Evolutionary conservation across 2,113 vertebrate species (phyloP), one percentile per base, ranked within the genome.

Genomic region (Leptocoma aspasia): DNA sequence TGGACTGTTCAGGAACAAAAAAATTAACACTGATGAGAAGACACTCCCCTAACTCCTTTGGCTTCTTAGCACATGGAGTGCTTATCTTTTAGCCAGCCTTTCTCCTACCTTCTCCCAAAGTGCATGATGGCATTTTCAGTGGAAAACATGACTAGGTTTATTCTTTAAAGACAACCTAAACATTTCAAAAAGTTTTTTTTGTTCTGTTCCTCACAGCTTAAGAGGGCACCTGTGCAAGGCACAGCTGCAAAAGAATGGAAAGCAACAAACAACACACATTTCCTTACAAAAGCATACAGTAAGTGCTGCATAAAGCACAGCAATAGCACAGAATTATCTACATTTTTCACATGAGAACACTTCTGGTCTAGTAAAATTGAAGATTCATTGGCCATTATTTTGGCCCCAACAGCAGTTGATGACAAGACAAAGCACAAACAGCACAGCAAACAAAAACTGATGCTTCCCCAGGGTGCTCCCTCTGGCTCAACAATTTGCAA

Each of bases 1-100:
- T 0, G 1, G 35, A 13, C 7, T 0, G 12, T 3, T 41, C 30
- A 60, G 75, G 20, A 86, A 31, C 21, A 66, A 17, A 8, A 8
- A 73, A 10, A 11, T 9, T 41, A 69, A 16, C 4, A 2, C 22
- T 2, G 12, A 31, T 15, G 11, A 75, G 52, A 44, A 63, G 47
- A 42, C 23, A 15, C 22, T 30, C 19, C 45, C 16, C 17, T 5
- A 31, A 53, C 7, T 30, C 47, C 60, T 59, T 5, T 1, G 11
- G n/a, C 27, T 30, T 41, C 28, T 16, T 30, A 84, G 69, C 30
- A 86, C 37, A 44, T 1, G 8, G 11, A 54, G 20, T 3, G 17
- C 39, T 49, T 26, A 33, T 23, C 20, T 69, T 41, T 12, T 7
- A 45, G 82, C 30, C 44, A 82, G 18, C 4, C 50, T 79, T 50